These are phyloP conservation scores for Caretta caretta DNA, from an alignment of 2,113 vertebrate species.

Conservation along the genomic window DNA sequence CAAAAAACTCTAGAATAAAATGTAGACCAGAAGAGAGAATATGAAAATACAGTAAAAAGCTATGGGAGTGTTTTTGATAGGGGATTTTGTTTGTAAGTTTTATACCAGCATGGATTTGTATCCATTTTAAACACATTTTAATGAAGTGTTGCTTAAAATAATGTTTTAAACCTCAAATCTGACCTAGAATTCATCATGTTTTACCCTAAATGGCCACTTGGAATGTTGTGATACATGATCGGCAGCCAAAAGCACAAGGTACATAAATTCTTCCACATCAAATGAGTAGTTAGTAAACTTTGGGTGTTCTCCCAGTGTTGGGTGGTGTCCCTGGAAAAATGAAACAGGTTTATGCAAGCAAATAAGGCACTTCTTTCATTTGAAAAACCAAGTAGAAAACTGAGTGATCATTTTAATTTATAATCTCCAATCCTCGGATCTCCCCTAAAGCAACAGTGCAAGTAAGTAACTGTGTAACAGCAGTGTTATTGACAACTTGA, in stretches of 20 bases:
- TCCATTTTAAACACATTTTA: background rate
- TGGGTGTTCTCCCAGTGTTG: conserved; percentile 94
- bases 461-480: conserved; percentile 10
- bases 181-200: conserved; percentile 88
- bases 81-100: background rate
- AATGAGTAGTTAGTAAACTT: conserved; percentile 99
- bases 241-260: conserved; percentile 89
- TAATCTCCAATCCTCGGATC: conserved; percentile 45
- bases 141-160: conserved; percentile 27
- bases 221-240: conserved; percentile 88
- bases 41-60: background rate
- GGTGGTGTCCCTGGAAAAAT: conserved; percentile 92
- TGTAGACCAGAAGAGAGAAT: background rate
- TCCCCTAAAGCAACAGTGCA: conserved; percentile 32
- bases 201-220: conserved; percentile 84
- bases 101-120: conserved; percentile 21
- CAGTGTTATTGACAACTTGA: conserved; percentile 19
- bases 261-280: conserved; percentile 93
- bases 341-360: conserved; percentile 29
- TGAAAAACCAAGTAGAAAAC: conserved; percentile 19
- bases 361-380: background rate
- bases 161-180: background rate
- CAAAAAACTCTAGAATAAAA: background rate
- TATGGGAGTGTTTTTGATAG: background rate
- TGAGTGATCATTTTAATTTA: conserved; percentile 38